A percentile compares a stretch with the other conserved stretches of the same genome.
These are phyloP conservation scores for Pristionchus maxplancki DNA, from an alignment of 2,888 invertebrate species.

Conservation along the genomic window DNA sequence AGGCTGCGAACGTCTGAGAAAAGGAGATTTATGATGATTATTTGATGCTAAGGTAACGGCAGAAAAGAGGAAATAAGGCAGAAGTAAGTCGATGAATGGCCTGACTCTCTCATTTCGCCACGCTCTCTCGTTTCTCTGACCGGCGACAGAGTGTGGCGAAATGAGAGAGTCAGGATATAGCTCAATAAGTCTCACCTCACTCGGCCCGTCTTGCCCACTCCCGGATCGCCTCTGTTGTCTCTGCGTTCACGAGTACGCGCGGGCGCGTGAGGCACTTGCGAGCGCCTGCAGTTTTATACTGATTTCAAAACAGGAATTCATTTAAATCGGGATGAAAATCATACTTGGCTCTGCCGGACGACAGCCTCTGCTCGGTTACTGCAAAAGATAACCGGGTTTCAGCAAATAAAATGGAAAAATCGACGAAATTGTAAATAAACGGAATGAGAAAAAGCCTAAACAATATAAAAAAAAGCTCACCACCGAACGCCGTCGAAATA, in stretches of 20 bases:
- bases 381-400: background rate
- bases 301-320: too few species aligned
- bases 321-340: background rate
- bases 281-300: background rate
- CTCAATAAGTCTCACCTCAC: background rate
- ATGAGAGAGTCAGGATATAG: too few species aligned
- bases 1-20: background rate
- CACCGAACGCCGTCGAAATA: background rate
- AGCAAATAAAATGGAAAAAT: too few species aligned
- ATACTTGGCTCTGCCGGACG: background rate
- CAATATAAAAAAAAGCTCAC: background rate
- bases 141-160: too few species aligned
- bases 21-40: background rate
- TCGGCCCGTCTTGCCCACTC: background rate
- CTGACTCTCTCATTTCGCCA: too few species aligned
- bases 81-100: too few species aligned
- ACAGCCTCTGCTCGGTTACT: background rate
- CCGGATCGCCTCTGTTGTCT: too few species aligned
- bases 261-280: background rate
- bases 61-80: too few species aligned
- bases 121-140: too few species aligned
- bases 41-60: too few species aligned
- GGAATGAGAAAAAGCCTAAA: background rate
- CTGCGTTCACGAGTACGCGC: background rate
- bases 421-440: background rate